These are phyloP conservation scores for Triplophysa siluroides DNA, from an alignment of 2,113 vertebrate genomes.

Conservation along the genomic window DNA sequence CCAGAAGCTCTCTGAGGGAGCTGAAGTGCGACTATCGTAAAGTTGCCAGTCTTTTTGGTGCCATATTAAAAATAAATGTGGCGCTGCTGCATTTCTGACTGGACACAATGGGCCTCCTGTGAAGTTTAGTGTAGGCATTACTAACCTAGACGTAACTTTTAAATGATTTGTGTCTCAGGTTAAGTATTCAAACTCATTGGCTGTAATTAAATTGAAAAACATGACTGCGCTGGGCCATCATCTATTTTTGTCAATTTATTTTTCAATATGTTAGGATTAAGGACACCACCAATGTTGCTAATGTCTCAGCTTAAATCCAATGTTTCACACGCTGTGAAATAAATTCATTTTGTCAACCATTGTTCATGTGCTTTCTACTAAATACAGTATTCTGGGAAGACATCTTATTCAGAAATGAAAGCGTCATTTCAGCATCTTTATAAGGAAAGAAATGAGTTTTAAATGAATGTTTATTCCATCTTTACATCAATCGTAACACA, in stretches of 20 bases:
- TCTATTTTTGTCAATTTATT: not conserved
- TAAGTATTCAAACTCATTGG: not conserved
- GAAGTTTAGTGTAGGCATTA: conserved; percentile 21
- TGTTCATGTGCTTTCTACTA: not conserved
- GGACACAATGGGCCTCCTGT: not conserved
- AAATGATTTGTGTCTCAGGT: not conserved
- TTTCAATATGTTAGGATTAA: not conserved
- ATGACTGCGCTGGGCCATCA: not conserved
- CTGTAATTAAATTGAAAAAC: not conserved
- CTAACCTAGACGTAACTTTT: conserved; percentile 4
- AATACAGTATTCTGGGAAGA: not conserved
- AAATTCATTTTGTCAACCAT: conserved; percentile 7
- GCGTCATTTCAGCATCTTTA: not conserved
- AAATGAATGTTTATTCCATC: not conserved
- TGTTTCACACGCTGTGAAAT: not conserved
- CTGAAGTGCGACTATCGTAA: conserved; percentile 34
- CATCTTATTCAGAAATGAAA: not conserved
- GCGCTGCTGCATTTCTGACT: conserved; percentile 24
- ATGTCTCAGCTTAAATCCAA: not conserved
- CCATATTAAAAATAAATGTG: conserved; percentile 35
- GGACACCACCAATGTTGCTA: not conserved
- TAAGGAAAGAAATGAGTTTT: not conserved
- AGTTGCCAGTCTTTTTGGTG: conserved; percentile 36
- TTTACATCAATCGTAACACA: not conserved
- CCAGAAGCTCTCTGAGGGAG: conserved; percentile 10